Evolutionary conservation across 30 jellyfish, hydroid and myxozoan genomes (phyloP), one percentile per base, ranked within the genome.

Genomic region (Hydractinia symbiolongicarpus): DNA sequence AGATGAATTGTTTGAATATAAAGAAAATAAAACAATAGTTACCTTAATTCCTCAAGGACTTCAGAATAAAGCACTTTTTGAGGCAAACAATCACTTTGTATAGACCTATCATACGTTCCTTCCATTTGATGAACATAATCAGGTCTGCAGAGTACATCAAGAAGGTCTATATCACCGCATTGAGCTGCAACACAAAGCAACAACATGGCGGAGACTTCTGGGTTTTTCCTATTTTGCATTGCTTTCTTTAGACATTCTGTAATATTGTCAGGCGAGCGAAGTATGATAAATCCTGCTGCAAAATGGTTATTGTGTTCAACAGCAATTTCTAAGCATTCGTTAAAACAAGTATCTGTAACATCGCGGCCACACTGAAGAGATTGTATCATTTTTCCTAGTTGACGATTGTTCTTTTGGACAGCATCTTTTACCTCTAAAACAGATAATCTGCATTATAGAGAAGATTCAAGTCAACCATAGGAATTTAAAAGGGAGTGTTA

Each of bases 251-350:
- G 61, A 79, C 94, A 85, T 54, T 67, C 78, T 55, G 64, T 81
- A n/a, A 82, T 79, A 70, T 91, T 91, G 55, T 82, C 81, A 4
- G 95, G 95, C 66, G 89, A 88, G 61, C 88, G 98, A 40, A 91
- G 20, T 19, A 83, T 81, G n/a, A 91, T 86, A 57, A 82, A 86
- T 10, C 98, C 98, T 20, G 79, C 96, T 53, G 95, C 90, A 76
- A 53, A 67, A 13, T 77, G 88, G 61, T 85, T 61, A 72, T 91
- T 87, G n/a, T 61, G 79, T 9, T 49, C 70, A 20, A 91, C 93
- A 17, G 98, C 98, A 5, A 82, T 16, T 53, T 77, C 86, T 66
- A 91, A 72, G 16, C 96, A 91, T 71, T 80, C 94, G 53, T 91
- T 95, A 79, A 91, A 91, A 71, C 98, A 91, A 44, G 61, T 81